Percentiles rank a stretch among this genome's conserved stretches.
These are phyloP conservation scores for Radopholus similis DNA, from an alignment of 1,140 invertebrate species.

Conservation along the genomic window DNA sequence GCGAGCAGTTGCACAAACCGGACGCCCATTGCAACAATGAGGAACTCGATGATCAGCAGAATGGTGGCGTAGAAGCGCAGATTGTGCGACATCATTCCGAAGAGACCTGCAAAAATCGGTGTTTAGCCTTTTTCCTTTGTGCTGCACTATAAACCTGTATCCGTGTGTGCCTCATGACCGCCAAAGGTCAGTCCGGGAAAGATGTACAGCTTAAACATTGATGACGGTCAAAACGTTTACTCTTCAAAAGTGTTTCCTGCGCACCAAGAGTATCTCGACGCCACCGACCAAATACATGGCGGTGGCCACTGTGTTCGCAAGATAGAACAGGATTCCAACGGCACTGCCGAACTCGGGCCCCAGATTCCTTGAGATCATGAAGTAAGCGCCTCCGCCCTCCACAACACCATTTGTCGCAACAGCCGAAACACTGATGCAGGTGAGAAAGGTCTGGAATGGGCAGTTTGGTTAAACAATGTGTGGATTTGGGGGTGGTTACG, in stretches of 20 bases:
- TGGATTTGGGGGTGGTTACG: constrained; percentile 34
- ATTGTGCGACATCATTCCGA: constrained; percentile 62
- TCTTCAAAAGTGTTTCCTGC: constrained; percentile 24
- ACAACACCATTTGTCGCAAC: constrained; percentile 99
- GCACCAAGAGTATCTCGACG: constrained; percentile 91
- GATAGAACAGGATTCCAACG: constrained; percentile 96
- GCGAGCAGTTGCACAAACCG: constrained; percentile 65
- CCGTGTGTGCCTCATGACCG: constrained; percentile 60
- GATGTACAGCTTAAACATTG: constrained; percentile 63
- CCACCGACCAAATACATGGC: constrained; percentile 96
- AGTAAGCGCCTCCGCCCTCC: constrained; percentile 83
- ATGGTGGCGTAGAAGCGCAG: constrained; percentile 64
- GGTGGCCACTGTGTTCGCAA: constrained; percentile 93
- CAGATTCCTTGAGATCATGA: constrained; percentile 79
- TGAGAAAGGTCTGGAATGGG: constrained; percentile 80
- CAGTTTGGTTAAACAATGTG: neutral
- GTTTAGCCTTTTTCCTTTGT: too few species aligned
- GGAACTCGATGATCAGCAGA: constrained; percentile 62
- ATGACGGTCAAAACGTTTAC: neutral
- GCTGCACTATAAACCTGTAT: constrained; percentile 48
- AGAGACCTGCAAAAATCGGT: constrained; percentile 36
- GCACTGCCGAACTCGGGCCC: constrained; percentile 97
- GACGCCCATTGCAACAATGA: constrained; percentile 65
- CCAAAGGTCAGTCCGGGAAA: constrained; percentile 63
- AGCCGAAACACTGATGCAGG: constrained; percentile 96